Conservation (phyloP, 2,113 vertebrate species). For the Colius striatus region DNA sequence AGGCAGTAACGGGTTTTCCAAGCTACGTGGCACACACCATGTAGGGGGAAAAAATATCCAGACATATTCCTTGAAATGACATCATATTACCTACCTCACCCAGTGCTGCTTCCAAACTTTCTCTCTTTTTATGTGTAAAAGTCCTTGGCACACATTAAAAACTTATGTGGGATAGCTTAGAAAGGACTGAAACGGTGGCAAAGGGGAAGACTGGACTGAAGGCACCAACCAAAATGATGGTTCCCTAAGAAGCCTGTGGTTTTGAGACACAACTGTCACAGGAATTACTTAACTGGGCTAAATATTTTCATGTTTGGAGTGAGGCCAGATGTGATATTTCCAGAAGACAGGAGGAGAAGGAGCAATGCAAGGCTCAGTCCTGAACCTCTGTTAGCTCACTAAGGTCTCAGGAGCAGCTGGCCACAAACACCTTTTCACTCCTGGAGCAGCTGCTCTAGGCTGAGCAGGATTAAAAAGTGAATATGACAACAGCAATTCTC, state of each 20-base stretch:
- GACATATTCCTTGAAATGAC: constrained; percentile 36
- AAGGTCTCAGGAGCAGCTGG: background rate
- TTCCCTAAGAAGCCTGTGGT: background rate
- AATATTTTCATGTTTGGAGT: constrained; percentile 12
- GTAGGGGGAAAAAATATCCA: background rate
- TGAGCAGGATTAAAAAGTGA: background rate
- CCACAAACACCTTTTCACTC: background rate
- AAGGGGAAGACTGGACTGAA: background rate
- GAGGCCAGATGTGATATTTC: background rate
- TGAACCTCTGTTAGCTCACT: background rate
- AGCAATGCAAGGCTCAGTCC: background rate
- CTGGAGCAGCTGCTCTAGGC: background rate
- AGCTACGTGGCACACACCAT: constrained; percentile 36
- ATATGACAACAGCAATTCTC: background rate
- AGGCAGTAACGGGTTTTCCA: background rate
- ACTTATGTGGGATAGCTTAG: constrained; percentile 8
- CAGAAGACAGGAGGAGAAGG: background rate
- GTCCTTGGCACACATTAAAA: background rate
- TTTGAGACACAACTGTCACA: constrained; percentile 7
- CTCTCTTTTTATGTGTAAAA: background rate
- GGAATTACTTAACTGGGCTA: background rate
- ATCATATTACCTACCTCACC: constrained; percentile 34
- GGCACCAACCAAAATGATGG: background rate
- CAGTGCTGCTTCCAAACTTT: constrained; percentile 26
- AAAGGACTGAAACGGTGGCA: background rate